Base-by-base conservation (phyloP, 2,113 vertebrate genomes). In the Oceanites oceanicus region DNA sequence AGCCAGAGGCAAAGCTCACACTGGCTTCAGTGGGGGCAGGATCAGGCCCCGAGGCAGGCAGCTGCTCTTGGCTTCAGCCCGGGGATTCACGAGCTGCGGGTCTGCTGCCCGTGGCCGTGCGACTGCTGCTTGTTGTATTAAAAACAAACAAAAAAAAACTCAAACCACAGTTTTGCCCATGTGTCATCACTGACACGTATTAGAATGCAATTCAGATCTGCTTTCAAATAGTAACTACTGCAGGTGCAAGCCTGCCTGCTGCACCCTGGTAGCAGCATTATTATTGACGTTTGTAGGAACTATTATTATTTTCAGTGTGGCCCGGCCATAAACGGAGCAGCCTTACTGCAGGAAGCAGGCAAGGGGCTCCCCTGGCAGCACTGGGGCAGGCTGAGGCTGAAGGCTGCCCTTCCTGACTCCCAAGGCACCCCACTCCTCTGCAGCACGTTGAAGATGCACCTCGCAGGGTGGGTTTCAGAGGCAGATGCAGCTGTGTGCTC, bases 281-380 rank as follows among this genome's bases (percentile, higher is more conserved):
- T 14, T 5, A 13, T 2, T 1, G 1, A 4, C 36, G 18, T 61
- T 66, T 29, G 2, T 26, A 45, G 9, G 9, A 40, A 30, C 8
- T 30, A 5, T 58, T 40, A 11, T 8, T 45, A 15, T n/a, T 44
- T 62, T n/a, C 21, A 34, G 5, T 0, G 3, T 15, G 30, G 29
- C 26, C 8, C 0, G 0, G 34, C 23, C 70, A 13, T 20, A 18
- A 14, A 3, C 0, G 0, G 18, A 36, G 13, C 34, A 74, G 45
- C 40, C 44, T 74, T 50, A 50, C 87, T 14, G 14, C 22, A 45
- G 21, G 18, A 14, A 1, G 2, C 5, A 18, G 14, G 11, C 32
- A 59, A 32, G 11, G 25, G 38, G 17, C 18, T 49, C 18, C 25
- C 19, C 47, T 10, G 23, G 42, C 44, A 71, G 45, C 9, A 3